Evolutionary conservation across 2,888 invertebrate genomes (phyloP).

Genomic region (Incurvaria masculella): DNA sequence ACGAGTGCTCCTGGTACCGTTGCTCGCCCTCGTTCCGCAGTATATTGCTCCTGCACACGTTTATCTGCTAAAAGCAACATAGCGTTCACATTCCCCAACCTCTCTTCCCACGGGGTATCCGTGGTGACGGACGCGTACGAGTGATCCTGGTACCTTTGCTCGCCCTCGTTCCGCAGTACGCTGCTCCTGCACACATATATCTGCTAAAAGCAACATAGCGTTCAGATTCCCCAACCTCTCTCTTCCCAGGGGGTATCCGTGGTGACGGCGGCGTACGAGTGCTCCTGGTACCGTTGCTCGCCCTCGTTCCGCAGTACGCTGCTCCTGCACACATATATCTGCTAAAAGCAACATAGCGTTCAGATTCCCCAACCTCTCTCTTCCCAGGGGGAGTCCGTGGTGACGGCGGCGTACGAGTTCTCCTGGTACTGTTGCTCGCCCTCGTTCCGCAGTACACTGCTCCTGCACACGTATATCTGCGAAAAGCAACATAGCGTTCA

Average conservation of each 20-base stretch:
- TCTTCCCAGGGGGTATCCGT: constrained; percentile 35
- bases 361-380: too few species aligned
- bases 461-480: constrained; percentile 41
- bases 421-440: constrained; percentile 42
- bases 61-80: constrained; percentile 31
- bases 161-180: constrained; percentile 31
- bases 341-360: too few species aligned
- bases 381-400: constrained; percentile 40
- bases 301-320: constrained; percentile 33
- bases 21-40: constrained; percentile 33
- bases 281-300: constrained; percentile 43
- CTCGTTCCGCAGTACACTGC: constrained; percentile 32
- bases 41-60: constrained; percentile 37
- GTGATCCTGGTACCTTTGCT: constrained; percentile 42
- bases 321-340: constrained; percentile 36
- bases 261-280: constrained; percentile 40
- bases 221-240: too few species aligned
- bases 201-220: too few species aligned
- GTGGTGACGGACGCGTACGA: constrained; percentile 43
- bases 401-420: constrained; percentile 39
- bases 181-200: constrained; percentile 40
- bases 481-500: too few species aligned
- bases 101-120: constrained; percentile 38
- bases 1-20: constrained; percentile 44
- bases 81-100: too few species aligned